phyloP scores from a whole-genome alignment of 2,888 invertebrate species.

The Hemicrepidius hirtus region DNA sequence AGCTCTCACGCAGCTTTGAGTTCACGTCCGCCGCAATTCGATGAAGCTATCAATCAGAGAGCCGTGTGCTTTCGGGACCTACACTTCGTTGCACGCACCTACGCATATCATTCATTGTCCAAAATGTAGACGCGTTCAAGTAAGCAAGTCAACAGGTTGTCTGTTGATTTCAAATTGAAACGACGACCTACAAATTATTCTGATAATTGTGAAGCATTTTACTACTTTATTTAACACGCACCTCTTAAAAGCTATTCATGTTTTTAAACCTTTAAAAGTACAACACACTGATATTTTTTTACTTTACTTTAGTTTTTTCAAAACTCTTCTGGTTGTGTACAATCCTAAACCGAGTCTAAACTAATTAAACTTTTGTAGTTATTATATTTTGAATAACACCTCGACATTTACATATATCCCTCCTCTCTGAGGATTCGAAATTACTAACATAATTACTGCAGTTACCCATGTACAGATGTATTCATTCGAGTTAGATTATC shows the following conservation, averaged over 20 bases:
- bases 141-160: slow-evolving; percentile 36
- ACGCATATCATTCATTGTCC: slow-evolving; percentile 27
- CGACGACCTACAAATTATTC: slow-evolving; percentile 47
- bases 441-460: no score
- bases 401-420: no score
- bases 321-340: no score
- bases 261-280: neutral
- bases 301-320: no score
- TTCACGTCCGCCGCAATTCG: slow-evolving; percentile 52
- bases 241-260: neutral
- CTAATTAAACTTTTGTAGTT: no score
- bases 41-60: slow-evolving; percentile 52
- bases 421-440: no score
- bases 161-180: slow-evolving; percentile 32
- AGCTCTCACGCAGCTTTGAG: slow-evolving; percentile 52
- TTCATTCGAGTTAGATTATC: no score
- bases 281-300: no score
- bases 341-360: no score
- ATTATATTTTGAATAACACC: no score
- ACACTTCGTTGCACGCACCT: slow-evolving; percentile 38
- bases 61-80: slow-evolving; percentile 35
- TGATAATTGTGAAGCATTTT: slow-evolving; percentile 18
- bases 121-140: slow-evolving; percentile 19
- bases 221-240: no score
- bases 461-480: no score